A percentile compares a stretch with the other conserved stretches of the same genome.
Conservation (phyloP, 1,140 invertebrate species). For the Heterodera carotae region DNA sequence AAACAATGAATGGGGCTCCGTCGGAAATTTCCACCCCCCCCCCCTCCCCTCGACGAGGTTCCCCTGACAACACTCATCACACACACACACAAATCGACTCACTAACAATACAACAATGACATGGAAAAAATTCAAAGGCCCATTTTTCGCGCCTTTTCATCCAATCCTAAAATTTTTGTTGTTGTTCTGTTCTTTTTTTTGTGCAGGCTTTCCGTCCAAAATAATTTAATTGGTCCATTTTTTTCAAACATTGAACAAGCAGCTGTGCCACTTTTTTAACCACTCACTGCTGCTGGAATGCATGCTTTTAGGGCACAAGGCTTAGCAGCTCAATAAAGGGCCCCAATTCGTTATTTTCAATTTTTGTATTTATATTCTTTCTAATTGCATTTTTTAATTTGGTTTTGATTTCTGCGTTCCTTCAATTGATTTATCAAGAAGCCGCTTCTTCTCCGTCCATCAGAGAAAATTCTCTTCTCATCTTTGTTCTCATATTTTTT, state of each 20-base stretch:
- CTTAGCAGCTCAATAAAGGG: no score
- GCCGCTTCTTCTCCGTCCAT: no score
- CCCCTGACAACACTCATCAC: conserved; percentile 1
- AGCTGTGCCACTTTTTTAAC: no score
- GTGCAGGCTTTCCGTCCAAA: neutral
- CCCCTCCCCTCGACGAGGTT: neutral
- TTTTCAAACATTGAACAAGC: neutral
- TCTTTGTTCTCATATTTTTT: no score
- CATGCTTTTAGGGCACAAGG: no score
- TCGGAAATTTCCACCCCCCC: neutral
- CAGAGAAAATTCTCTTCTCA: no score
- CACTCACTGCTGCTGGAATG: no score
- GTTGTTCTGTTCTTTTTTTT: neutral
- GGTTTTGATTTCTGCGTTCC: no score
- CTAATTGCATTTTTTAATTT: no score
- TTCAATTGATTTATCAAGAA: no score
- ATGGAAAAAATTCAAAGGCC: neutral
- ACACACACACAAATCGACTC: neutral
- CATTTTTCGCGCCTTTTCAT: neutral
- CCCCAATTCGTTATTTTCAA: no score
- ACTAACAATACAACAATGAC: neutral
- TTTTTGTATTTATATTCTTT: no score
- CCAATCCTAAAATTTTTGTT: neutral
- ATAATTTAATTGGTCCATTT: neutral
- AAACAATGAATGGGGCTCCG: neutral